These are phyloP conservation scores for Dioctria linearis DNA, from an alignment of 2,888 invertebrate species.

Conservation along the genomic window DNA sequence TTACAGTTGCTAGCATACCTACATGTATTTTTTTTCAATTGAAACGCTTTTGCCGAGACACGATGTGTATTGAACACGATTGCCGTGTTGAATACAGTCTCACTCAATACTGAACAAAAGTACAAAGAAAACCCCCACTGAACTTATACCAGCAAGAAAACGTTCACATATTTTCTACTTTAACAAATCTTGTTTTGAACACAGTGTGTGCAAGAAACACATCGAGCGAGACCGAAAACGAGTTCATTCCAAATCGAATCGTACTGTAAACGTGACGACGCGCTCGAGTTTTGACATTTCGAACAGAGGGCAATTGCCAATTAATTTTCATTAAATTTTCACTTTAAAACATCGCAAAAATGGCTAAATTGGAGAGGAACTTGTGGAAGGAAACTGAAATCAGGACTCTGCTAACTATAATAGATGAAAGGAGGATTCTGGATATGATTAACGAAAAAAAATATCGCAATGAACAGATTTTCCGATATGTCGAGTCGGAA, in stretches of 20 bases:
- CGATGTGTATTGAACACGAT: slow-evolving; percentile 37
- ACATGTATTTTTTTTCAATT: neutral
- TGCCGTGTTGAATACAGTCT: slow-evolving; percentile 45
- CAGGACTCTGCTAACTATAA: slow-evolving; percentile 67
- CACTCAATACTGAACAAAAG: neutral
- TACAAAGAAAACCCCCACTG: neutral
- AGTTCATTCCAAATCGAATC: slow-evolving; percentile 35
- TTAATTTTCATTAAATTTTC: neutral
- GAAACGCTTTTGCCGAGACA: slow-evolving; percentile 28
- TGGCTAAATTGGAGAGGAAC: slow-evolving; percentile 67
- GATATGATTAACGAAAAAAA: slow-evolving; percentile 67
- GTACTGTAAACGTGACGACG: slow-evolving; percentile 16
- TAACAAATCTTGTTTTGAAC: neutral
- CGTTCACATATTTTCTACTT: neutral
- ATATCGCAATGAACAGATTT: slow-evolving; percentile 68
- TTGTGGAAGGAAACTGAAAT: slow-evolving; percentile 69
- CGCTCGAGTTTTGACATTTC: slow-evolving; percentile 3
- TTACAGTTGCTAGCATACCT: too few species aligned
- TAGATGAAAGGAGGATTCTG: slow-evolving; percentile 66
- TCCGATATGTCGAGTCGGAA: slow-evolving; percentile 66
- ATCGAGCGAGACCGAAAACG: slow-evolving; percentile 35
- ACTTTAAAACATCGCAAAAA: slow-evolving; percentile 25
- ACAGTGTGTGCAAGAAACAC: slow-evolving; percentile 12
- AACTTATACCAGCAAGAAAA: neutral
- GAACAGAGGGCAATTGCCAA: neutral